phyloP scores from a whole-genome alignment of 2,113 vertebrate species.

The Telmatochromis sp. region DNA sequence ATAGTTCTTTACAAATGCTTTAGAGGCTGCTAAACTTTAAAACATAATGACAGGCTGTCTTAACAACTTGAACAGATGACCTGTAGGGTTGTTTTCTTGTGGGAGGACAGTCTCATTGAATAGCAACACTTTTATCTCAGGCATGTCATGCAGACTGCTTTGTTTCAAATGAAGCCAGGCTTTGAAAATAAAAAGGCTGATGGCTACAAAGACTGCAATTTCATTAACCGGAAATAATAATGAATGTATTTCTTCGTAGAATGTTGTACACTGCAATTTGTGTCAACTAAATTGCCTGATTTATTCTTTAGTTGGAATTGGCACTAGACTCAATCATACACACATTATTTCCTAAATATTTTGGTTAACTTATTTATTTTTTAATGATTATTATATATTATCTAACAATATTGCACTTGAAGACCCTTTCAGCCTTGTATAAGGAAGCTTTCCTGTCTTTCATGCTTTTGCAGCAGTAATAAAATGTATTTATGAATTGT shows the following conservation, averaged over 20 bases:
- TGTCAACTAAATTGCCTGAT: not conserved
- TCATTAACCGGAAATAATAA: not conserved
- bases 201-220: not conserved
- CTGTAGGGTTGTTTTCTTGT: not conserved
- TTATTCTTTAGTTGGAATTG: not conserved
- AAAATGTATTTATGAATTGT: slow-evolving; percentile 7
- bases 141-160: not conserved
- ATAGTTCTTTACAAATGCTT: not conserved
- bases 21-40: not conserved
- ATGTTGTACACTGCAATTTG: not conserved
- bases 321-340: not conserved
- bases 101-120: not conserved
- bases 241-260: not conserved
- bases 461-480: not conserved
- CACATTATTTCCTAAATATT: not conserved
- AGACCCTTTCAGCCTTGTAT: not conserved
- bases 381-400: not conserved
- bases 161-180: not conserved
- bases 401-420: not conserved
- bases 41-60: not conserved
- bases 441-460: not conserved
- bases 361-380: not conserved
- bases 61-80: not conserved
- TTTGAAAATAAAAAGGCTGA: not conserved
- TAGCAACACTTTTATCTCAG: not conserved